Evolutionary conservation across 2,797 vertebrate species (phyloP), one percentile per base, ranked within the genome.

Genomic region (Chiloscyllium punctatum): DNA sequence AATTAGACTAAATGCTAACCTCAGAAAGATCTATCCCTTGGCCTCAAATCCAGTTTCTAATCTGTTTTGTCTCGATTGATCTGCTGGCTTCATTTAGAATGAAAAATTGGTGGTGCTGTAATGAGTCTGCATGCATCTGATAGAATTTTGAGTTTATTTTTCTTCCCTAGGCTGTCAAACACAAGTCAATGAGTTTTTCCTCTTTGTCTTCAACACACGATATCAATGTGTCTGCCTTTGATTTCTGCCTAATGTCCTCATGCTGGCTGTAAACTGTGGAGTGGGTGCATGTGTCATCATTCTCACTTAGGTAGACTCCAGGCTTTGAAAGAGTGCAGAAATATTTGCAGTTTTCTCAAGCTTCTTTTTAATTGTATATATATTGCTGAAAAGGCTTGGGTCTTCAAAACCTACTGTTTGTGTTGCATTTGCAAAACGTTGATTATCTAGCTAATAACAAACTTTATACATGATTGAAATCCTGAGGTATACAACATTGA

Each of bases 291-390:
- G 95, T 96, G 96, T 98, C 98, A 98, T 98, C 97, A 96, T 97
- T 98, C 98, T 98, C 97, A 96, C 97, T 98, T 97, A 98, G 97
- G 97, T 97, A 96, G 96, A 51, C 53, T 96, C 94, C 95, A 96
- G 96, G 66, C 48, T 96, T 96, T 96, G 96, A 96, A 95, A 96
- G 96, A 94, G 96, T 48, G 95, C 96, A 98, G 97, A 95, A 33
- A 57, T 84, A 18, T 91, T 66, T 91, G 88, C 57, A 66, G 88
- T 33, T 33, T 33, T 21, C 57, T 62, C 30, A 21, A 90, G 53
- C 66, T n/a, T 15, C 18, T n/a, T 91, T 91, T 79, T 16, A 71
- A 79, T 79, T 79, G 15, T 48, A 66, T 66, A 91, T n/a, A 66
- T n/a, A 91, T 91, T 91, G 16, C 53, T n/a, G 88, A 66, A 33